A percentile compares a stretch with the other conserved stretches of the same genome.
phyloP scores from a whole-genome alignment of 2,888 invertebrate species.

The Mayetiola destructor region DNA sequence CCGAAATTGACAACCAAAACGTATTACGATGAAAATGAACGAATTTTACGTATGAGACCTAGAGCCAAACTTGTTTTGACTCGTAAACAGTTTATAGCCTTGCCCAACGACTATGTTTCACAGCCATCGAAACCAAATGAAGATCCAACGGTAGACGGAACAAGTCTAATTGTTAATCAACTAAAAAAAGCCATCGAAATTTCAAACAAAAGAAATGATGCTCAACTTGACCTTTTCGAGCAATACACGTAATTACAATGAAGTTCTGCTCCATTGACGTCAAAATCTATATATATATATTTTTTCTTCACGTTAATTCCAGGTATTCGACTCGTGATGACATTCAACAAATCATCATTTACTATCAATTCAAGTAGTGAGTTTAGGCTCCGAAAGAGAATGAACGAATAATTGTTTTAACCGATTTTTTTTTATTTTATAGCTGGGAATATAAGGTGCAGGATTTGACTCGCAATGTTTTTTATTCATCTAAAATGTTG shows the following conservation, averaged over 20 bases:
- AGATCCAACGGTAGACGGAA: not conserved
- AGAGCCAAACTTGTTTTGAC: not conserved
- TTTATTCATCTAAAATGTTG: not conserved
- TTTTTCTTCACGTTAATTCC: not conserved
- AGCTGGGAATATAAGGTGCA: not conserved
- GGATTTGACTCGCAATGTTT: not conserved
- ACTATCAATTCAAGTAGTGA: constrained; percentile 1
- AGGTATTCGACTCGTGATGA: not conserved
- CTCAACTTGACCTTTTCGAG: not conserved
- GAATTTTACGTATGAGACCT: not conserved
- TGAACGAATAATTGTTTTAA: too few relatives aligned
- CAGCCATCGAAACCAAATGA: not conserved
- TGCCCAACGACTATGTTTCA: not conserved
- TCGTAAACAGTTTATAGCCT: not conserved
- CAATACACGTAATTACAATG: not conserved
- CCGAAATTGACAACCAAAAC: not conserved
- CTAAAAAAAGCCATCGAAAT: not conserved
- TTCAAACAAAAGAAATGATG: not conserved
- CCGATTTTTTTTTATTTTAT: not conserved
- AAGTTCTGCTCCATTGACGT: not conserved
- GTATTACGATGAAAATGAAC: not conserved
- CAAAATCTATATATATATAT: not conserved
- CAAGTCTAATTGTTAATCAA: not conserved
- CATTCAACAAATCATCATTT: constrained; percentile 8
- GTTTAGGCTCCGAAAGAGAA: too few relatives aligned